Percentiles rank a stretch among this genome's conserved stretches.
Evolutionary conservation across 92 coral and sea anemone species (phyloP).

Genomic region (Parazoanthus atlanticus): DNA sequence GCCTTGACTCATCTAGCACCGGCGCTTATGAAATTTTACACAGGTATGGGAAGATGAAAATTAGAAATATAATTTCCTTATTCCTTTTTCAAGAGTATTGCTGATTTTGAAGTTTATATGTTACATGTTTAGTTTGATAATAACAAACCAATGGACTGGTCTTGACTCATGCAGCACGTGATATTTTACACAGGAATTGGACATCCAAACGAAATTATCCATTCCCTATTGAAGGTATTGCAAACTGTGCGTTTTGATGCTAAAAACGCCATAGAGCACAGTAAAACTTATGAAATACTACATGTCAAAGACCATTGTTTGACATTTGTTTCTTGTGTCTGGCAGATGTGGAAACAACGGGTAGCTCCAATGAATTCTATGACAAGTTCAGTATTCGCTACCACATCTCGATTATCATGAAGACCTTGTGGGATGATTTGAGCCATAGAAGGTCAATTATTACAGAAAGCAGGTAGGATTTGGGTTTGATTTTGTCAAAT

Average conservation of each 20-base stretch:
- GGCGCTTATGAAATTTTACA: constrained; percentile 92
- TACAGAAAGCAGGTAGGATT: constrained; percentile 84
- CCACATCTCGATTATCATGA: constrained; percentile 95
- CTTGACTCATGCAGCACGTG: not conserved
- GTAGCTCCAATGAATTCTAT: constrained; percentile 95
- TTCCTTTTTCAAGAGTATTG: not conserved
- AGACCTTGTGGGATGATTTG: constrained; percentile 91
- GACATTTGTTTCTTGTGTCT: not conserved
- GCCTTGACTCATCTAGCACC: constrained; percentile 87
- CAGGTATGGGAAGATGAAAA: constrained; percentile 59
- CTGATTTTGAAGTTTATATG: not conserved
- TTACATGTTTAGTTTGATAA: not conserved
- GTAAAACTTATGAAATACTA: too few species aligned
- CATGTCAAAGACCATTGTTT: not conserved
- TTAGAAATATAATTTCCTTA: not conserved
- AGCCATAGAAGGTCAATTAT: constrained; percentile 84
- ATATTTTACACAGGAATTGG: not conserved
- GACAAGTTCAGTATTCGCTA: constrained; percentile 97
- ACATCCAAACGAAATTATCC: not conserved
- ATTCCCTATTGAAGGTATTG: too few species aligned
- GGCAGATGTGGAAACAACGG: constrained; percentile 96
- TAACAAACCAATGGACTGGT: not conserved
- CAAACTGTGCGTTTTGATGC: too few species aligned
- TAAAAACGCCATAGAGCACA: too few species aligned
- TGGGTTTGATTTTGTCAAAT: not conserved